Base-by-base conservation (phyloP, 2,113 vertebrate genomes). In the Eulemur macaco region DNA sequence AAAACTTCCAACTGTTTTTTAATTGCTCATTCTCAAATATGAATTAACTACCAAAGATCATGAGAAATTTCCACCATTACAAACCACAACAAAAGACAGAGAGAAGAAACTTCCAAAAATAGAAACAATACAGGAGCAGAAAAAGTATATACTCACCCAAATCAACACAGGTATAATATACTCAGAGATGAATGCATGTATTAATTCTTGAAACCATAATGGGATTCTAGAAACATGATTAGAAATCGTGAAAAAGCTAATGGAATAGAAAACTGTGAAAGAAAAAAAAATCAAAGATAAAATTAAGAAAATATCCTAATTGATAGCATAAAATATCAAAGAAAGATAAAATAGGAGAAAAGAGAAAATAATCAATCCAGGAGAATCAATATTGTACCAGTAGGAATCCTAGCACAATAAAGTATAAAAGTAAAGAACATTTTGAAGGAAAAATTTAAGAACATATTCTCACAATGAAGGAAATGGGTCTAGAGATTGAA, bases 331-430 rank as follows among this genome's bases (percentile, higher is more conserved):
- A 86, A 50, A 37, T 39, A 17, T 45, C 37, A 37, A 86, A 86
- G n/a, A 66, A 85, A n/a, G 45, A 64, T 23, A 77, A 74, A 85
- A 64, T 34, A 93, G 21, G 21, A 68, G 29, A 23, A 4, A 64
- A 68, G 31, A 42, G 5, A 8, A 85, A 92, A 76, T 64, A 86
- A 50, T 83, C 21, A 71, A 66, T 45, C 18, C 4, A 68, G 73
- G 15, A 68, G 52, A 68, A 96, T 99, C 99, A 98, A 34, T 6
- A 84, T 39, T 12, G 27, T 45, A 45, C 39, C 45, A 45, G 56
- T 45, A 66, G 13, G 47, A 77, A 86, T 66, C 34, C 27, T 25
- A 86, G 63, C 54, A 69, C n/a, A 56, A 47, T n/a, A 50, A 66
- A 86, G 47, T 66, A 86, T 5, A 93, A 76, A 45, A 13, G 4